Percentiles rank a stretch among this genome's conserved stretches.
These are phyloP conservation scores for Chaetoderma sp. DNA, from an alignment of 2,888 invertebrate genomes.

Conservation along the genomic window DNA sequence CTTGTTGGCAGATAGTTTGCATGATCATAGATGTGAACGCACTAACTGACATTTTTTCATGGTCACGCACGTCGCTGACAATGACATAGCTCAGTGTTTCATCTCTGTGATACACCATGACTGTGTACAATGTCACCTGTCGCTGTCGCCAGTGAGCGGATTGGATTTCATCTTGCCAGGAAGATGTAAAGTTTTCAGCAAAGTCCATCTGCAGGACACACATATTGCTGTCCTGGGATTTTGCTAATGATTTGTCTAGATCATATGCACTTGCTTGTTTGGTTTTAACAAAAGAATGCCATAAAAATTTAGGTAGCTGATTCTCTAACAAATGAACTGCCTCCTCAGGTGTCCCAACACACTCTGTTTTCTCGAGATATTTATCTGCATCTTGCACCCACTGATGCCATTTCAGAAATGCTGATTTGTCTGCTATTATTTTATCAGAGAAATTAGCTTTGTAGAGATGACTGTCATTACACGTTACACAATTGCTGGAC, in stretches of 20 bases:
- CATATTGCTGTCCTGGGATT: neutral
- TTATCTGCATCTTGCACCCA: conserved; percentile 10
- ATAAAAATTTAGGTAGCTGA: conserved; percentile 2
- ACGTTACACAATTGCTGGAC: conserved; percentile 10
- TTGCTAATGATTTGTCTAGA: neutral
- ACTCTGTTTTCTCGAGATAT: conserved; percentile 5
- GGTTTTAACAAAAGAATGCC: conserved; percentile 19
- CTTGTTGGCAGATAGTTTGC: neutral
- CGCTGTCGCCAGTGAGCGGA: conserved; percentile 21
- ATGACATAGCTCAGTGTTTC: conserved; percentile 5
- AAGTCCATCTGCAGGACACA: conserved; percentile 25
- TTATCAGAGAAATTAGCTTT: neutral
- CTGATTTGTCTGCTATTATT: neutral
- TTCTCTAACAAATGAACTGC: conserved; percentile 5
- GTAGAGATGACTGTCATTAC: conserved; percentile 5
- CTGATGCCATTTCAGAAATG: conserved; percentile 12
- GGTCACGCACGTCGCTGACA: conserved; percentile 7
- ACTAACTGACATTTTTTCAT: conserved; percentile 17
- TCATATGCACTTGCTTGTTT: conserved; percentile 13
- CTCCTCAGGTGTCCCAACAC: neutral
- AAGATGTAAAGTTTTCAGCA: conserved; percentile 15
- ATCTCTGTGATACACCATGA: conserved; percentile 14
- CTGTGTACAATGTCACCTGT: conserved; percentile 15
- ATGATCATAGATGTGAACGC: conserved; percentile 12
- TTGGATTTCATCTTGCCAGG: conserved; percentile 24